Conservation (phyloP, 2,888 invertebrate genomes). For the Leptinotarsa rubiginosa region DNA sequence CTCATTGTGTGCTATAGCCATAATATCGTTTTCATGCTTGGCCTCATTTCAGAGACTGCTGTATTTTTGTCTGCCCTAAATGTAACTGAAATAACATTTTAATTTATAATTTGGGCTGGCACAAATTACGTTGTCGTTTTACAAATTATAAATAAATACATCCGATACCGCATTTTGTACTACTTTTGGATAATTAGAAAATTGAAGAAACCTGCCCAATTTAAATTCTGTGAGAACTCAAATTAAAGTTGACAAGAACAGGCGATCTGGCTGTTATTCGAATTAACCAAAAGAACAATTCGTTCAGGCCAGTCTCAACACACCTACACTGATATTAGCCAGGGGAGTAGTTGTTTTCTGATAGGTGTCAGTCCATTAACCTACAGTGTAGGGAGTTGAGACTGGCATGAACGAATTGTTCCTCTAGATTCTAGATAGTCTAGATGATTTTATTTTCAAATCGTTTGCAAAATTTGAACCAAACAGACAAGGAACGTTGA, state of each 20-base stretch:
- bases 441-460: too few relatives aligned
- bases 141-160: conserved; percentile 33
- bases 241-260: neutral
- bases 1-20: conserved; percentile 23
- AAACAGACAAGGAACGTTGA: too few relatives aligned
- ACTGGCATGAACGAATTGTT: too few relatives aligned
- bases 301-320: too few relatives aligned
- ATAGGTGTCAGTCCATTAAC: too few relatives aligned
- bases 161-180: conserved; percentile 14
- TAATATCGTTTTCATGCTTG: conserved; percentile 41
- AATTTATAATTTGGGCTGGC: conserved; percentile 48
- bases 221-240: neutral
- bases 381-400: too few relatives aligned
- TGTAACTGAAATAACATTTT: conserved; percentile 48
- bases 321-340: too few relatives aligned
- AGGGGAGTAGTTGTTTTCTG: too few relatives aligned
- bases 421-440: too few relatives aligned
- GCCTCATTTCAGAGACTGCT: conserved; percentile 44
- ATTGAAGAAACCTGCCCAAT: neutral
- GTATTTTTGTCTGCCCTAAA: conserved; percentile 53
- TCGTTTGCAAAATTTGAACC: too few relatives aligned
- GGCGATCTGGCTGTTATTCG: too few relatives aligned
- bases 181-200: conserved; percentile 14
- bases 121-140: conserved; percentile 38
- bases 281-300: too few relatives aligned